Conservation (phyloP, 2,797 vertebrate genomes). For the Knipowitschia caucasica region DNA sequence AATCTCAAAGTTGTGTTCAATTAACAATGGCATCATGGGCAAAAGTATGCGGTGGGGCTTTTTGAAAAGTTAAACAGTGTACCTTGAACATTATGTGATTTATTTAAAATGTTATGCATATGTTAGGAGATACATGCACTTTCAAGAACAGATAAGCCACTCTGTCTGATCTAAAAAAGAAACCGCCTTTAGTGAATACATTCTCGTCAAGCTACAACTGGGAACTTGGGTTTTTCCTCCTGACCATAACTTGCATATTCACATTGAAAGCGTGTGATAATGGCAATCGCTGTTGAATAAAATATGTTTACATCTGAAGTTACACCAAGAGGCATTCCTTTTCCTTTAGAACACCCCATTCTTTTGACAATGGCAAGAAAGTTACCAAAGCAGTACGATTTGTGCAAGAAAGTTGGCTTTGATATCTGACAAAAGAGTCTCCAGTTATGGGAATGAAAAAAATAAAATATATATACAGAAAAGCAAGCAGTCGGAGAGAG, state of each 20-base stretch:
- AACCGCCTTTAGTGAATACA: too few relatives aligned
- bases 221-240: not conserved
- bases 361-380: not conserved
- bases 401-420: slow-evolving; percentile 13
- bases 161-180: too few relatives aligned
- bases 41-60: too few relatives aligned
- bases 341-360: not conserved
- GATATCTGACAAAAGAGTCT: slow-evolving; percentile 22
- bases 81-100: too few relatives aligned
- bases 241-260: too few relatives aligned
- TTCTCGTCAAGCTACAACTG: not conserved
- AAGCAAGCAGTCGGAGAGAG: slow-evolving; percentile 45
- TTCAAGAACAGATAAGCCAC: too few relatives aligned
- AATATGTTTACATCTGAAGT: not conserved
- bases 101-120: too few relatives aligned
- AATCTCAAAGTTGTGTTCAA: too few relatives aligned
- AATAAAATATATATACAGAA: too few relatives aligned
- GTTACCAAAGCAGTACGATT: not conserved
- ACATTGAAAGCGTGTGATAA: not conserved
- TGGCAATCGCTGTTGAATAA: not conserved
- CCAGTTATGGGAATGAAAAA: slow-evolving; percentile 13
- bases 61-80: too few relatives aligned
- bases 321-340: not conserved
- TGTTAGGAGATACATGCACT: too few relatives aligned
- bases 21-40: too few relatives aligned